A percentile compares a stretch with the other conserved stretches of the same genome.
phyloP scores from a whole-genome alignment of 2,113 vertebrate species.

The Charadrius vociferus region DNA sequence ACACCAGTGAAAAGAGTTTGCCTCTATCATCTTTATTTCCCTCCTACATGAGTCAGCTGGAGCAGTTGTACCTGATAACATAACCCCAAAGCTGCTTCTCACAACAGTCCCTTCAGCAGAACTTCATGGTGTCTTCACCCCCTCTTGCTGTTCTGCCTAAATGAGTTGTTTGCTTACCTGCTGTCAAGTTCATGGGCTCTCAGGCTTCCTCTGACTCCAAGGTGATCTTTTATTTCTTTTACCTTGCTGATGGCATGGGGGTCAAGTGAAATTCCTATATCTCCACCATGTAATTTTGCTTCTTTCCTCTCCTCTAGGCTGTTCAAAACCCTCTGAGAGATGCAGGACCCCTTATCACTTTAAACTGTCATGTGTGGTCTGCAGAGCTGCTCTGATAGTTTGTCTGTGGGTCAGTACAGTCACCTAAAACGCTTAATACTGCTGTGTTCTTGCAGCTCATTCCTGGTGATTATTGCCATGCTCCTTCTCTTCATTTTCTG shows the following conservation, averaged over 20 bases:
- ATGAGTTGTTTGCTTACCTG: background rate
- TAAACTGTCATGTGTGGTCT: rapidly evolving
- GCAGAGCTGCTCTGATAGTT: background rate
- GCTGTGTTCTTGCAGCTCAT: background rate
- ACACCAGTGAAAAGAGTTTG: background rate
- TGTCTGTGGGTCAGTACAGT: rapidly evolving
- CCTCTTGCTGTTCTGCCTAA: background rate
- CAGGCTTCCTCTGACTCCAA: background rate
- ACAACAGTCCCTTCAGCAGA: background rate
- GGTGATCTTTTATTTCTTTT: background rate
- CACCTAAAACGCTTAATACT: background rate
- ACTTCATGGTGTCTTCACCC: background rate
- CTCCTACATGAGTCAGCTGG: rapidly evolving
- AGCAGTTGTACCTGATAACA: background rate
- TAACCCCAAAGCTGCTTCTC: background rate
- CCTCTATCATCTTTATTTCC: rapidly evolving
- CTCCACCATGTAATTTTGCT: rapidly evolving
- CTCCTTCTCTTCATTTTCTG: background rate
- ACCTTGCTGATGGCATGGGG: background rate
- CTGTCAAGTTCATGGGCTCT: background rate
- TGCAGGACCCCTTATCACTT: background rate
- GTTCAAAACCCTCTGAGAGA: background rate
- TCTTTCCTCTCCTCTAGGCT: background rate
- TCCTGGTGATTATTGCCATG: background rate
- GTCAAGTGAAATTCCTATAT: background rate